Evolutionary conservation across 2,797 vertebrate species (phyloP).

Genomic region (Neosilurus mollespiculum): DNA sequence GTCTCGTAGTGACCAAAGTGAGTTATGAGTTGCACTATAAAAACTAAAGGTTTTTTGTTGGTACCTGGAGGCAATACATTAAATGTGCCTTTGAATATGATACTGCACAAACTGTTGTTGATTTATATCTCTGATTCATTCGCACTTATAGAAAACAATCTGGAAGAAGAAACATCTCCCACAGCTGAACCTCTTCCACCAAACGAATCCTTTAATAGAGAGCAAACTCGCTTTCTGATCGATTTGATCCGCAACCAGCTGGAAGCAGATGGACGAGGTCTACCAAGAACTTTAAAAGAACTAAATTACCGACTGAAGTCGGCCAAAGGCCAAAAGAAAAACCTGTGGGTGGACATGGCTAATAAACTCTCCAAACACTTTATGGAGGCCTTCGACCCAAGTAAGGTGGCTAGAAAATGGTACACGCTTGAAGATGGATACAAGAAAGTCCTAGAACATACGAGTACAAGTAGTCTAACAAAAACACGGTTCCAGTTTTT

Average conservation of each 20-base stretch:
- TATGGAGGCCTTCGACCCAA: conserved; percentile 15
- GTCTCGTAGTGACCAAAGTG: no score
- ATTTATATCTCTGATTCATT: not conserved
- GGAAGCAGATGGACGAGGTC: conserved; percentile 22
- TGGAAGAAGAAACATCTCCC: not conserved
- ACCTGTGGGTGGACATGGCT: conserved; percentile 25
- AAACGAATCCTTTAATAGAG: conserved; percentile 30
- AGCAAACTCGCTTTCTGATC: conserved; percentile 22
- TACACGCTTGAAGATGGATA: conserved; percentile 27
- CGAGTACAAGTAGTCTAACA: conserved; percentile 17
- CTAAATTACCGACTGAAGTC: conserved; percentile 24
- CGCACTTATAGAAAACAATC: conserved; percentile 6
- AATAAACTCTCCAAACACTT: conserved; percentile 27
- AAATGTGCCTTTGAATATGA: not conserved
- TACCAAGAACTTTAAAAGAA: conserved; percentile 26
- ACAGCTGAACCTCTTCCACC: not conserved
- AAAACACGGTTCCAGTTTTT: conserved; percentile 32
- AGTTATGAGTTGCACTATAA: not conserved
- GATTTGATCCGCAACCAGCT: conserved; percentile 25
- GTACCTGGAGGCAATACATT: not conserved
- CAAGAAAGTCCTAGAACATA: conserved; percentile 21
- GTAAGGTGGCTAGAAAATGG: conserved; percentile 32
- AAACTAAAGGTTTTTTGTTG: not conserved
- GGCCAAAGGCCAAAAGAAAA: conserved; percentile 24
- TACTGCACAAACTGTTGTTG: not conserved